Percentiles rank a stretch among this genome's conserved stretches.
phyloP scores from a whole-genome alignment of 2,888 invertebrate species.

The Cetonia aurata region DNA sequence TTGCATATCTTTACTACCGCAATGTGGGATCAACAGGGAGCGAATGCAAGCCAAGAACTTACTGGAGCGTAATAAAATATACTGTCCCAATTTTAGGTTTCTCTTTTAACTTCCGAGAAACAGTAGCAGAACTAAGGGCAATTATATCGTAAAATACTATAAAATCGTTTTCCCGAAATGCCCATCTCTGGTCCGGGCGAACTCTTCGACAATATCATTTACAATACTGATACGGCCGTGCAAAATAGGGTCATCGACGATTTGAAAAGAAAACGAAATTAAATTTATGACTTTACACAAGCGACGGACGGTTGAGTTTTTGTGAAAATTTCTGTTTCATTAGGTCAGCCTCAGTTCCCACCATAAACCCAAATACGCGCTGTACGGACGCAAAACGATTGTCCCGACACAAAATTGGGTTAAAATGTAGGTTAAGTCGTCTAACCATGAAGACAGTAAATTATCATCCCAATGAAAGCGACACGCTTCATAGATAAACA shows the following conservation, averaged over 20 bases:
- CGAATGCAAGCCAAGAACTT: slow-evolving; percentile 4
- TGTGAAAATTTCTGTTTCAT: slow-evolving; percentile 51
- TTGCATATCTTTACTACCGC: slow-evolving; percentile 19
- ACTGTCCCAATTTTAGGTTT: slow-evolving; percentile 41
- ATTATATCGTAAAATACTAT: slow-evolving; percentile 55
- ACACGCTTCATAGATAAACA: slow-evolving; percentile 35
- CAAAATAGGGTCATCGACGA: slow-evolving; percentile 50
- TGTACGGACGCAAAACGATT: slow-evolving; percentile 25
- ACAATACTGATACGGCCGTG: slow-evolving; percentile 41
- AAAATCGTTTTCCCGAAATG: slow-evolving; percentile 51
- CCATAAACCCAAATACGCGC: slow-evolving; percentile 46
- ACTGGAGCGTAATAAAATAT: slow-evolving; percentile 21
- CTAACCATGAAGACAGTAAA: slow-evolving; percentile 37
- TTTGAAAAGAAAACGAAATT: slow-evolving; percentile 54
- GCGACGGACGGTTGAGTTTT: slow-evolving; percentile 26
- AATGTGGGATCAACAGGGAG: slow-evolving; percentile 11
- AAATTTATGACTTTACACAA: slow-evolving; percentile 53
- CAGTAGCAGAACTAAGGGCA: slow-evolving; percentile 54
- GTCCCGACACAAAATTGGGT: slow-evolving; percentile 12
- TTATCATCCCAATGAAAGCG: slow-evolving; percentile 32
- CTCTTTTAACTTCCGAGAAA: slow-evolving; percentile 47
- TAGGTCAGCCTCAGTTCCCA: slow-evolving; percentile 48
- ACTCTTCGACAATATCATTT: slow-evolving; percentile 37
- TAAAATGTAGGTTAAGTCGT: slow-evolving; percentile 41
- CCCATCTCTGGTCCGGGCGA: slow-evolving; percentile 18